Base-by-base conservation (phyloP, 2,888 invertebrate species). In the Lycophotia porphyrea region DNA sequence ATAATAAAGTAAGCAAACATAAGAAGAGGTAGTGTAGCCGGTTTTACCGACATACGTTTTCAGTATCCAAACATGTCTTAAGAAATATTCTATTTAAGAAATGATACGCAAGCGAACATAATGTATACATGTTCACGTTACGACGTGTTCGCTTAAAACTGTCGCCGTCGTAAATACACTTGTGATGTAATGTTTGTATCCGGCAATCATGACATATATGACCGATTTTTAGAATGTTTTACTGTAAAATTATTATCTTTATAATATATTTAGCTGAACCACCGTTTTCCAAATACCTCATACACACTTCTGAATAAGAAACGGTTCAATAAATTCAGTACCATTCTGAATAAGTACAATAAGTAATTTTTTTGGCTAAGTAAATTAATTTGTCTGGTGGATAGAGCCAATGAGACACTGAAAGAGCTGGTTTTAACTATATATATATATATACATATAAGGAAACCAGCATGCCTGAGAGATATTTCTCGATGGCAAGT, bases 61-160 rank as follows among this genome's bases (percentile, higher is more conserved):
- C 34, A 34, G 58, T 49, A 9, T 49, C 49, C 49, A 70, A 71
- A 15, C 72, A 18, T 36, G 24, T 36, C 27, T 24, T 11, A 24
- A 60, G n/a, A 73, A 49, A 49, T 49, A 74, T 49, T 31, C n/a
- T 52, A 15, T 52, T 75, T 75, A 52, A n/a, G 31, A 42, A 34
- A 36, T 34, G 3, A 34, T 34, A 42, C 52, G 18, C 15, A 75
- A 34, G 5, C 39, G 11, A 5, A 63, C 15, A 39, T 7, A 39
- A 1, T 39, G 39, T 39, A 39, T n/a, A 39, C 39, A 63, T 15
- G 4, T 8, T n/a, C 31, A 4, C 9, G 34, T 18, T 27, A 24
- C 21, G 27, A 27, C 27, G 0, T 36, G 31, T 21, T 31, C 31
- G 5, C 42, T 44, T 64, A 42, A n/a, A 13, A 60, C 18, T 76